Base-by-base conservation (phyloP, 2,888 invertebrate species). In the Danaus chrysippus region DNA sequence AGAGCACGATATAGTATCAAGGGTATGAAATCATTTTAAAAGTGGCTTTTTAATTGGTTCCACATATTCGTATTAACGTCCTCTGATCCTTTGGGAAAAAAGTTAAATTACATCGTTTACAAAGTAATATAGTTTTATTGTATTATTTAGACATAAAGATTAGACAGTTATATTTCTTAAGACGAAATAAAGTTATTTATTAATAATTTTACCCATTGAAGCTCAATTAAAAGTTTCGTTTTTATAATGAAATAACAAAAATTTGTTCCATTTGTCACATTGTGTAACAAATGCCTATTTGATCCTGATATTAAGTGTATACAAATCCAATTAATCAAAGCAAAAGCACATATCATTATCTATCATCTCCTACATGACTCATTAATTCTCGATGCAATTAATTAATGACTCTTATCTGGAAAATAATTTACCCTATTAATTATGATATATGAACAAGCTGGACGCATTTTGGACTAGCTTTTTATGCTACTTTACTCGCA, bases 381-480 rank as follows among this genome's bases (percentile, higher is more conserved):
- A 49, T 49, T 49, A 49, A 49, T 49, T 49, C 49, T 10, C 49
- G 17, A 15, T 49, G 49, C 49, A 49, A 49, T 49, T 49, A 49
- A 49, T 49, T 49, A 49, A 49, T 49, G 15, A 49, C 49, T 17
- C 49, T 49, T 49, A 49, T 49, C 49, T 49, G 49, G 49, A 17
- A 49, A 49, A 49, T 49, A 49, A 49, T 49, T 49, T 49, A 17
- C 10, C 49, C 49, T 49, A 49, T 49, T 17, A 49, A 49, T 49
- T 49, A 49, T 49, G 49, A 49, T 17, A 49, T 49, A 49, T 49
- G 17, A 17, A 17, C 15, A 17, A 49, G 17, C 17, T 49, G 49
- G 15, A 17, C 49, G 15, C 17, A 13, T 49, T 10, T 10, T 49
- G 49, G 17, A 17, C 15, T 34, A 34, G 23, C 23, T 34, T 34